phyloP scores from a whole-genome alignment of 2,888 invertebrate genomes.

The Ophion ventricosus region DNA sequence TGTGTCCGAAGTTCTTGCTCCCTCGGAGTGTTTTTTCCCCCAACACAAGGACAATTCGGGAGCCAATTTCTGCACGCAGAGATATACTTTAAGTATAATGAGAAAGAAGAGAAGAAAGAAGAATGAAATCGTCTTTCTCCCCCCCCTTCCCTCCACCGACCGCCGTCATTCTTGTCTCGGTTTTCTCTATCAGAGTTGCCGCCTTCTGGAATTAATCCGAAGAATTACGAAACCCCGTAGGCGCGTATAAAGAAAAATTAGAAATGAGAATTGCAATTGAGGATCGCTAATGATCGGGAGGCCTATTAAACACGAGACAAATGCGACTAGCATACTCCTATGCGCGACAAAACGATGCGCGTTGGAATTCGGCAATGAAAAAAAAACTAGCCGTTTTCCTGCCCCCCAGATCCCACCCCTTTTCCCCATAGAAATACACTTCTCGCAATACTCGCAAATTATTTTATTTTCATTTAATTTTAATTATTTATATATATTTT shows the following conservation, averaged over 20 bases:
- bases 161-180: background rate
- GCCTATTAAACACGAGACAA: conserved; percentile 15
- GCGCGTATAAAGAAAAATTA: conserved; percentile 25
- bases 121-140: conserved; percentile 30
- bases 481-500: too few species aligned
- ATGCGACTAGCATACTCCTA: conserved; percentile 10
- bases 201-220: conserved; percentile 29
- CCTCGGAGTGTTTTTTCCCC: conserved; percentile 21
- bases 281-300: conserved; percentile 15
- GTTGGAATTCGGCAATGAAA: too few species aligned
- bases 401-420: too few species aligned
- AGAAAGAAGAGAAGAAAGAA: conserved; percentile 15
- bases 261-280: conserved; percentile 25
- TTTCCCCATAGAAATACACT: too few species aligned
- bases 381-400: background rate
- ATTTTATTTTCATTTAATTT: too few species aligned
- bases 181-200: conserved; percentile 1
- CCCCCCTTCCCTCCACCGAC: background rate
- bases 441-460: too few species aligned
- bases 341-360: background rate
- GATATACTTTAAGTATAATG: conserved; percentile 30
- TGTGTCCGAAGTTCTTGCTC: conserved; percentile 13
- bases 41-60: conserved; percentile 39
- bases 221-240: conserved; percentile 27
- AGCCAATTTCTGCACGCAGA: conserved; percentile 32